Base-by-base conservation (phyloP, 2,888 invertebrate genomes). In the Plebejus anna region DNA sequence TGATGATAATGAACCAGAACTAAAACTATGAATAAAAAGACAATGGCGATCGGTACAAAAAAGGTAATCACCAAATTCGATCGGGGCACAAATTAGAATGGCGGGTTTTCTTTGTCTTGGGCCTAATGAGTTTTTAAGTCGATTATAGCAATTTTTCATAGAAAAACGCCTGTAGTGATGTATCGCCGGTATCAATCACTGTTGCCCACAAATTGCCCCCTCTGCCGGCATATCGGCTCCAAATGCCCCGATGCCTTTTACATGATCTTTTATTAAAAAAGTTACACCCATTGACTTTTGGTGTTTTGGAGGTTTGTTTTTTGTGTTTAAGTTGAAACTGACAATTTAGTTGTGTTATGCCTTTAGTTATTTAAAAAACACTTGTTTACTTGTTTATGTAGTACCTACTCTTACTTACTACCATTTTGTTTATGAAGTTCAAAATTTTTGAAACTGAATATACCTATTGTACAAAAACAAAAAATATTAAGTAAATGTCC, bases 101-200 rank as follows among this genome's bases (percentile, higher is more conserved):
- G 89, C 92, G 90, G 80, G 89, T 89, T 90, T 73, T 90, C 93
- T 94, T 94, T 94, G 94, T 94, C 94, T 94, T 91, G 90, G 86
- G 84, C 89, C 90, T 93, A 94, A 94, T 93, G 94, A 94, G 92
- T 94, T 94, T 94, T 94, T 94, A 94, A 94, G 94, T 94, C 94
- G 94, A 94, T 94, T 94, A 93, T 91, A 87, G 91, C 91, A 89
- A 94, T 94, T 94, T 94, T 94, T 94, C 94, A 94, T 94, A 94
- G 94, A 93, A 94, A 93, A 94, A 91, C 92, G 89, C 92, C 88
- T 90, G 90, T 91, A 90, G 93, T 94, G 94, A 94, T 94, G 94
- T 92, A 94, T 94, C 88, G 92, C 87, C 86, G 83, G 91, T 88
- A 94, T 94, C 94, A 94, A 94, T 94, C 94, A 94, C 90, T 90